These are phyloP conservation scores for Athripsodes cinereus DNA, from an alignment of 2,888 invertebrate species.

Conservation along the genomic window DNA sequence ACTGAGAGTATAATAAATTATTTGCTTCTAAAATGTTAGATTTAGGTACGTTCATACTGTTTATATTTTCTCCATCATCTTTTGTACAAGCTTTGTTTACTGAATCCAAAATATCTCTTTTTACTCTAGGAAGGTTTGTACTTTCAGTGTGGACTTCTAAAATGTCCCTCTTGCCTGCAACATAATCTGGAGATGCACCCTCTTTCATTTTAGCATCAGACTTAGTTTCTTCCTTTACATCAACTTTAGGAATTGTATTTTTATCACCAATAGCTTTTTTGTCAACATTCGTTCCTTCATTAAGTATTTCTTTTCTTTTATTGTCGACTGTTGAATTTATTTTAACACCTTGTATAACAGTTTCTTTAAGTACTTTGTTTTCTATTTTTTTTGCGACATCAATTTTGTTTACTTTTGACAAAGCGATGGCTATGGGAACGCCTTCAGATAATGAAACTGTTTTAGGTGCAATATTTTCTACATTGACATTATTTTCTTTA, in stretches of 20 bases:
- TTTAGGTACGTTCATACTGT: not conserved
- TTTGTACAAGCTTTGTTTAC: not conserved
- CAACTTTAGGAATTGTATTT: not conserved
- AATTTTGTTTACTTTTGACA: slow-evolving; percentile 10
- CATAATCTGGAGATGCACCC: slow-evolving; percentile 10
- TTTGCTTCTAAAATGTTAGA: not conserved
- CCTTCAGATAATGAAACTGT: not conserved
- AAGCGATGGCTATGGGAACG: slow-evolving; percentile 14
- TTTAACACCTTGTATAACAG: not conserved
- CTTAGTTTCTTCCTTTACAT: not conserved
- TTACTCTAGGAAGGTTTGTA: not conserved
- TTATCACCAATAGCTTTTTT: not conserved
- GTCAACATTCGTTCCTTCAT: too few species aligned
- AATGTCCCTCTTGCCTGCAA: slow-evolving; percentile 24
- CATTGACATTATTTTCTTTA: not conserved
- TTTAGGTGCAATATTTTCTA: not conserved
- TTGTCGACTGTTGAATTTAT: not conserved
- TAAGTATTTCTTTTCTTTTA: too few species aligned
- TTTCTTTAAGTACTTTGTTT: slow-evolving; percentile 4
- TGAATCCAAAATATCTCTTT: not conserved
- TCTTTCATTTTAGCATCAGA: not conserved
- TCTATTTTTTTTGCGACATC: not conserved
- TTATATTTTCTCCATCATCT: not conserved
- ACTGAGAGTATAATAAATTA: not conserved
- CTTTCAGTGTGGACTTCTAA: slow-evolving; percentile 6